A percentile compares a stretch with the other conserved stretches of the same genome.
phyloP scores from a whole-genome alignment of 23 tunicate genomes.

The Corella eumyota region DNA sequence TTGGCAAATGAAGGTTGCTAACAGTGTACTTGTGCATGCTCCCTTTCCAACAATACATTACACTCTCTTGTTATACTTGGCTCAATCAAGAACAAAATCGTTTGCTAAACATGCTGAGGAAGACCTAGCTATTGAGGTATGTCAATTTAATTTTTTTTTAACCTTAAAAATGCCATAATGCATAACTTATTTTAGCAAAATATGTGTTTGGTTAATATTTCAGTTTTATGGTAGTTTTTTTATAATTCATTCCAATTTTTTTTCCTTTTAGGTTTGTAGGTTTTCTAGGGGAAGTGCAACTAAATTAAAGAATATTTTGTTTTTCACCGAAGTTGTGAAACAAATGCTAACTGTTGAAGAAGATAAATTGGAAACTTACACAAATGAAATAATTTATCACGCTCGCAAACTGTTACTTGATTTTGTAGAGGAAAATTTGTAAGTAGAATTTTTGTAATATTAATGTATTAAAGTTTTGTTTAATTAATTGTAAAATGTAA shows the following conservation, averaged over 20 bases:
- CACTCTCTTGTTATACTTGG: constrained; percentile 14
- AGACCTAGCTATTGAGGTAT: constrained; percentile 30
- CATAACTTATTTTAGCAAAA: neutral
- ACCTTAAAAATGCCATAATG: neutral
- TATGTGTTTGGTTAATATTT: neutral
- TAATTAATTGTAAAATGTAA: neutral
- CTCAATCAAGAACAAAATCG: constrained; percentile 13
- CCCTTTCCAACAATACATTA: constrained; percentile 15
- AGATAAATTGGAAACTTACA: too few species aligned
- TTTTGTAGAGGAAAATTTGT: too few species aligned
- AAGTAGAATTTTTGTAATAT: too few species aligned
- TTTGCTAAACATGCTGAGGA: constrained; percentile 27
- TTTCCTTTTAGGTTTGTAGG: constrained; percentile 10
- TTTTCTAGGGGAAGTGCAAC: constrained; percentile 9
- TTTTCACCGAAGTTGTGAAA: too few species aligned
- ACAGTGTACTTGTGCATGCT: constrained; percentile 9
- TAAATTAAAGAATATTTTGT: neutral
- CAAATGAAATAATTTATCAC: too few species aligned
- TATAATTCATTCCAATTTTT: too few species aligned
- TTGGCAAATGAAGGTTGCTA: constrained; percentile 33
- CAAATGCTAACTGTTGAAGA: too few species aligned
- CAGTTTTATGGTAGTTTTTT: too few species aligned
- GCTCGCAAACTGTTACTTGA: too few species aligned
- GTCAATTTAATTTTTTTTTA: too few species aligned
- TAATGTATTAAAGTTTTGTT: too few species aligned